These are phyloP conservation scores for Pseudoips prasinana DNA, from an alignment of 2,888 invertebrate species.

Conservation along the genomic window DNA sequence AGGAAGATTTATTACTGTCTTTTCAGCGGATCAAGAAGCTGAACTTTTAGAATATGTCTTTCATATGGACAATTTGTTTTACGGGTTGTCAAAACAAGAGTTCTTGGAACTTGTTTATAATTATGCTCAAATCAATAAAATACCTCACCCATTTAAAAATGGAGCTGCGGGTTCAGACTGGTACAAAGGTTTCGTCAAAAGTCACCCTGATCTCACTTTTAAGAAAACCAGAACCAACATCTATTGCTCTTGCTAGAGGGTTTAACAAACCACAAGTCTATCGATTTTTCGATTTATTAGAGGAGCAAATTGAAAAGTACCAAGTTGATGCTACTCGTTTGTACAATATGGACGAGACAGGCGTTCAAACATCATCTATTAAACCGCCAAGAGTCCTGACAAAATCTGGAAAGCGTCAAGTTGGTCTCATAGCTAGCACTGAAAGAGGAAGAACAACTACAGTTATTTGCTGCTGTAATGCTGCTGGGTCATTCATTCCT, in stretches of 20 bases:
- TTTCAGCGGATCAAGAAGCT: no score
- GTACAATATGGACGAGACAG: no score
- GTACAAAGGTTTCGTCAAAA: not conserved
- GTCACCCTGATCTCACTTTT: not conserved
- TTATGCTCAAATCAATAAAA: not conserved
- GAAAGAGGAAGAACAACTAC: not conserved
- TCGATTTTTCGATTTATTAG: no score
- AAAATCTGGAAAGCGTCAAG: no score
- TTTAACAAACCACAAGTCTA: conserved; percentile 11
- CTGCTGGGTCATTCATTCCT: no score
- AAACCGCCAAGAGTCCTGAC: not conserved
- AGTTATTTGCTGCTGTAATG: not conserved
- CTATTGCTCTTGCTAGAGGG: conserved; percentile 8
- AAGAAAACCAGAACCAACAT: conserved; percentile 13
- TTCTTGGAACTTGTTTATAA: no score
- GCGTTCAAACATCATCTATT: no score
- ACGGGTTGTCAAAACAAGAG: no score
- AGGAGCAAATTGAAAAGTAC: conserved; percentile 7
- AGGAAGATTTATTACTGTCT: no score
- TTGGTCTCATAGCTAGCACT: not conserved
- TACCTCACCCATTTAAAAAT: not conserved
- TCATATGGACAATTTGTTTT: no score
- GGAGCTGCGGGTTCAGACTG: not conserved
- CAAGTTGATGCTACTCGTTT: conserved; percentile 10
- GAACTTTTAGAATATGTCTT: no score